Base-by-base conservation (phyloP, 2,888 invertebrate species). In the Melinopterus prodromus region DNA sequence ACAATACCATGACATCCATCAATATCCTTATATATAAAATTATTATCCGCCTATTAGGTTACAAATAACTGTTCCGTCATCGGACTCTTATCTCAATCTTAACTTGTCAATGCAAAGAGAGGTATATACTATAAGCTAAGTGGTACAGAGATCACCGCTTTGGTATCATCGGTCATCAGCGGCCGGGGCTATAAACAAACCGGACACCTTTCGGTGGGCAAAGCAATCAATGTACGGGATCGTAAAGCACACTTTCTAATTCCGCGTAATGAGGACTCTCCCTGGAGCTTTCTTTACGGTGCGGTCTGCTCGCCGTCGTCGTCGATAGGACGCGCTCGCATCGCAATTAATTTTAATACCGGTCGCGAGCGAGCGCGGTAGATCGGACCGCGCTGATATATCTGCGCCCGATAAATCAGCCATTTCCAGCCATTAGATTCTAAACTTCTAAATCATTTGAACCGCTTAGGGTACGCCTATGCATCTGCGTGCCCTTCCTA, bases 391-490 rank as follows among this genome's bases (percentile, higher is more conserved):
- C 53, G 53, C 53, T 53, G 53, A 53, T 53, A 53, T 53, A 53
- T 53, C 12, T 9, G 7, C 53, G 53, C 3, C 70, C 79, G 70
- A 79, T 79, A 79, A 79, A 79, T 79, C 79, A 76, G 70, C 76
- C 76, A 75, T 79, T 79, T 76, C 79, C 70, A 69, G 71, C 76
- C 79, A 79, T 79, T 79, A 79, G 79, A 79, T 76, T 79, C 53
- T 79, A 79, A 79, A 76, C 79, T 79, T 79, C 79, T 79, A 79
- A 79, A 79, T 79, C 79, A 79, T 79, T 79, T 79, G 75, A 79
- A 79, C 75, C 76, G 78, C 53, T 79, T 76, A 69, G 75, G 75
- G 70, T 71, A 79, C 79, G 79, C 79, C 79, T 79, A 77, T 69
- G 77, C 70, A 77, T 70, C 70, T 7, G 77, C 53, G 53, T 77